Evolutionary conservation across 2,113 vertebrate genomes (phyloP).

Genomic region (Strix aluco): DNA sequence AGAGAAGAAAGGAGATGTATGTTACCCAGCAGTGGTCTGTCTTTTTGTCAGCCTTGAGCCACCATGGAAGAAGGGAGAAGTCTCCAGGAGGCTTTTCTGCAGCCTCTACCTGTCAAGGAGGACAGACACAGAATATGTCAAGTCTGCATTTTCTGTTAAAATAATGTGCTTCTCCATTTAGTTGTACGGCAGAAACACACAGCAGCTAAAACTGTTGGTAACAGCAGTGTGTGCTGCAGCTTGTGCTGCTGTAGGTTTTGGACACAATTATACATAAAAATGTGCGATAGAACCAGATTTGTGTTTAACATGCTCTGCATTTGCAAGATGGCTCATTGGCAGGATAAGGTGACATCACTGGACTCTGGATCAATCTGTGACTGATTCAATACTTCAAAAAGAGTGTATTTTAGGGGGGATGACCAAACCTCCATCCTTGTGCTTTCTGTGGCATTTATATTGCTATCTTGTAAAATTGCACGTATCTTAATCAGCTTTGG

Average conservation of each 20-base stretch:
- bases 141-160: neutral
- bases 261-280: neutral
- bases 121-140: neutral
- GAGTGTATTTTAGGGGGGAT: neutral
- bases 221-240: neutral
- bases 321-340: neutral
- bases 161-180: neutral
- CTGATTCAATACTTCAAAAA: neutral
- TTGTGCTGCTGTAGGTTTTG: neutral
- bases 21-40: neutral
- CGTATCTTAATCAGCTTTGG: neutral
- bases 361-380: neutral
- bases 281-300: neutral
- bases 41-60: neutral
- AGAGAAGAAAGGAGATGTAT: accelerated
- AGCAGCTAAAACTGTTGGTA: neutral
- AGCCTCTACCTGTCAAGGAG: neutral
- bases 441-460: neutral
- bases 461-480: neutral
- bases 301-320: neutral
- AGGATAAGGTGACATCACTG: neutral
- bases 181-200: neutral
- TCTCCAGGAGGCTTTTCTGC: neutral
- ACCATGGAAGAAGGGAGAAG: neutral
- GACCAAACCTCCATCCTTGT: neutral